Evolutionary conservation across 2,113 vertebrate species (phyloP), one percentile per base, ranked within the genome.

Genomic region (Psilopogon haemacephalus): DNA sequence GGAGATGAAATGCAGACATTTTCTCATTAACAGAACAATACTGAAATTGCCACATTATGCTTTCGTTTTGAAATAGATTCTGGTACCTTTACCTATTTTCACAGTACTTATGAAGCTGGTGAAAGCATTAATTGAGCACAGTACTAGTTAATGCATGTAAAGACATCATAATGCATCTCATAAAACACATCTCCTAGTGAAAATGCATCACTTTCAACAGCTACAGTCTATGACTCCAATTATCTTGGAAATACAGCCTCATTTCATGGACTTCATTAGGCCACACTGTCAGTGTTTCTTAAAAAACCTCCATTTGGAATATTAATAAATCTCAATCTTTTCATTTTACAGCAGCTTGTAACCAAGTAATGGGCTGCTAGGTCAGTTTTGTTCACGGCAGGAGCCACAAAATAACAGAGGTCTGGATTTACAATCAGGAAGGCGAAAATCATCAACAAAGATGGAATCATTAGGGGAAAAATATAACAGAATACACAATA

Each of bases 1-100:
- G 48, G 88, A 92, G 81, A 94, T 71, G 15, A 87, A 96, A 96
- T 65, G 35, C 11, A 95, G 24, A 27, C 23, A 94, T 94, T 96
- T 96, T 88, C 74, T 88, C 88, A 68, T 82, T 90, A 93, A 73
- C 44, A 64, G 28, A 77, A 79, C 40, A 94, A 82, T 82, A 96
- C 95, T 65, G 23, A 92, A 91, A 91, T 87, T 62, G 72, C 74
- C 62, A n/a, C 44, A 82, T 94, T 95, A 71, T 72, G 35, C 48
- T 92, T 90, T 35, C 12, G 18, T 74, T 86, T 80, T 77, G 27
- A 74, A 82, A 63, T 6, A 56, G 7, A 27, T 56, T 83, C 30
- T 64, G 14, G 56, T 59, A 77, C 5, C 6, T 68, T 86, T 71
- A 35, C 15, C 3, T 67, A 15, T 88, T 88, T 85, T 37, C 20